Percentiles rank a stretch among this genome's conserved stretches.
Conservation (phyloP, 1,140 invertebrate species). For the Papilio glaucus region DNA sequence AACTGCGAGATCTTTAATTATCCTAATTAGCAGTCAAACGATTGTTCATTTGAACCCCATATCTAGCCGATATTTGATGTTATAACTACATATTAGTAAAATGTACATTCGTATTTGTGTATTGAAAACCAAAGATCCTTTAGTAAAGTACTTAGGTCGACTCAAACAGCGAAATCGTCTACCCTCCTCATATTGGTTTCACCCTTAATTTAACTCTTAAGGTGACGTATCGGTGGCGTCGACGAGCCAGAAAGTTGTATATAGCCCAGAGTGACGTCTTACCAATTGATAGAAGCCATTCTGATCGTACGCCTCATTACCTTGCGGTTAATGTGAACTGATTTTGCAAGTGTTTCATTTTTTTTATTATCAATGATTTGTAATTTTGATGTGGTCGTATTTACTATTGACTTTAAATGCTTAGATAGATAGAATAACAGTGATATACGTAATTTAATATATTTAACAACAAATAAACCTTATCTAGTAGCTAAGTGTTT, state of each 20-base stretch:
- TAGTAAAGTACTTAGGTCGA: constrained; percentile 51
- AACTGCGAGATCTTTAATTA: no score
- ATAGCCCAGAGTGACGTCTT: constrained; percentile 56
- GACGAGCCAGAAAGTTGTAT: constrained; percentile 65
- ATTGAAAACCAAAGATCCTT: constrained; percentile 37
- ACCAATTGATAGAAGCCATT: constrained; percentile 67
- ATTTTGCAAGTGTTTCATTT: constrained; percentile 5
- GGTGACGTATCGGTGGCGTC: constrained; percentile 62
- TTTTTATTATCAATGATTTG: constrained; percentile 1
- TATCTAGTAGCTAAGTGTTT: background rate
- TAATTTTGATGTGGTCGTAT: background rate
- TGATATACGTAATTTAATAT: background rate
- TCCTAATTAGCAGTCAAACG: no score
- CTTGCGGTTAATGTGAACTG: constrained; percentile 38
- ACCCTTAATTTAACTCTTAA: constrained; percentile 75
- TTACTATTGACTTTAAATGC: background rate
- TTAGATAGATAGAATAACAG: background rate
- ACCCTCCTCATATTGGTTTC: constrained; percentile 61
- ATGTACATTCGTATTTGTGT: background rate
- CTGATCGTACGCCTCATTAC: constrained; percentile 58
- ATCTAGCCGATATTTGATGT: no score
- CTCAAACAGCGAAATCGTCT: constrained; percentile 53
- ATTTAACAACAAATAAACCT: background rate
- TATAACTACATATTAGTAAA: no score
- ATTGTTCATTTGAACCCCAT: no score